Conservation (phyloP, 2,888 invertebrate species). For the Plutella xylostella region DNA sequence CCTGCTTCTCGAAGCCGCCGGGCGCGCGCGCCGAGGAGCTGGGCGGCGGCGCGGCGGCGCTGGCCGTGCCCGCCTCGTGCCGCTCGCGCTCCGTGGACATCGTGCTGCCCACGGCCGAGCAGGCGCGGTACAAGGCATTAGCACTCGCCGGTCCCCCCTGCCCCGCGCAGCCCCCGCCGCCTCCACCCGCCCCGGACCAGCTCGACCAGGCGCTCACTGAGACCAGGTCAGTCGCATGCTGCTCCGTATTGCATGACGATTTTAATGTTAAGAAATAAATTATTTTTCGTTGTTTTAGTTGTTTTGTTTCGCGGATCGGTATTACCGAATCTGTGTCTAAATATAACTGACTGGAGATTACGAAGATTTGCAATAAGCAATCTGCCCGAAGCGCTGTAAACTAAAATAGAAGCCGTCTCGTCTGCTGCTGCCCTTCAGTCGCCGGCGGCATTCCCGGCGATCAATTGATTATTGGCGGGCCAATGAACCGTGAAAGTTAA, state of each 20-base stretch:
- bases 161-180: constrained; percentile 28
- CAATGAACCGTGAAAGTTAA: constrained; percentile 24
- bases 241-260: too few relatives aligned
- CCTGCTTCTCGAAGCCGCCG: constrained; percentile 83
- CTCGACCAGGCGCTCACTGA: constrained; percentile 35
- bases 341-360: not conserved
- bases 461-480: constrained; percentile 27
- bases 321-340: not conserved
- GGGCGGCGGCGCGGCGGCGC: constrained; percentile 70
- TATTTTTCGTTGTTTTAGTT: constrained; percentile 21
- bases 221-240: constrained; percentile 30
- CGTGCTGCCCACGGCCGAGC: constrained; percentile 86
- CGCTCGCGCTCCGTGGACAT: constrained; percentile 89
- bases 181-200: constrained; percentile 31
- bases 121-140: constrained; percentile 87
- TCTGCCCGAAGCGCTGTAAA: too few relatives aligned
- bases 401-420: too few relatives aligned
- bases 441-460: too few relatives aligned
- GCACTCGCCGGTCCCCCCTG: constrained; percentile 72
- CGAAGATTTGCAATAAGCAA: too few relatives aligned
- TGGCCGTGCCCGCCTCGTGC: constrained; percentile 79
- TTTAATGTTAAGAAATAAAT: too few relatives aligned
- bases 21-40: constrained; percentile 80
- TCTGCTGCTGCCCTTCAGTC: too few relatives aligned
- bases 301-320: too few relatives aligned